Base-by-base conservation (phyloP, 2,113 vertebrate species). In the Scomber scombrus region DNA sequence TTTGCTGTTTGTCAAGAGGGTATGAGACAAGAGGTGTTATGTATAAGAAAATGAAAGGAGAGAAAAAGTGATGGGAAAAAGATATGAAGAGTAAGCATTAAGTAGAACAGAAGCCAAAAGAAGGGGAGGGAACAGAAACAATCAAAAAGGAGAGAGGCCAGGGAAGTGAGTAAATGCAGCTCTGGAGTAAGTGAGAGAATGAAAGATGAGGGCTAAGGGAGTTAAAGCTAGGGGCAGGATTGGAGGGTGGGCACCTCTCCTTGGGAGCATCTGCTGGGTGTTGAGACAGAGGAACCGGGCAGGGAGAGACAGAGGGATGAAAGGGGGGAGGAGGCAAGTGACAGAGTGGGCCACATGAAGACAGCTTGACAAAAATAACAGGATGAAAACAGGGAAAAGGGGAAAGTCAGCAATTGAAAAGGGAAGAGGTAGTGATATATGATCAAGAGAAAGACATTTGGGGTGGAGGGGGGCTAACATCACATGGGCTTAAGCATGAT, bases 401-500 rank as follows among this genome's bases (percentile, higher is more conserved):
- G 45, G 52, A 16, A 57, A 83, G 57, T 67, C 26, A 11, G 54
- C 23, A 18, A 58, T 50, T 57, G 49, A 75, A 67, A 71, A 49
- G 23, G 16, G 8, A 60, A 66, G 29, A 57, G 9, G 58, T 74
- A 62, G 65, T 60, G 18, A 69, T 34, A 55, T 8, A 40, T 3
- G 70, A 12, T 54, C 71, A 56, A 54, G 51, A 52, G 49, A 70
- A 34, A 65, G 21, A 31, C 12, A 21, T 73, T 54, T 67, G 43
- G 31, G 61, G 34, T 0, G 14, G 12, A n/a, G 46, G 54, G 34
- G 61, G 51, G 63, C 49, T 50, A n/a, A 49, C 26, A 80, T 95
- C 93, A 94, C 89, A 88, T 88, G 92, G 76, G 77, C 57, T 63
- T 12, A 15, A 88, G 88, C 85, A 87, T 93, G 92, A 91, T 86